Evolutionary conservation across 2,797 vertebrate species (phyloP), one percentile per base, ranked within the genome.

Genomic region (Otolemur crassicaudatus): DNA sequence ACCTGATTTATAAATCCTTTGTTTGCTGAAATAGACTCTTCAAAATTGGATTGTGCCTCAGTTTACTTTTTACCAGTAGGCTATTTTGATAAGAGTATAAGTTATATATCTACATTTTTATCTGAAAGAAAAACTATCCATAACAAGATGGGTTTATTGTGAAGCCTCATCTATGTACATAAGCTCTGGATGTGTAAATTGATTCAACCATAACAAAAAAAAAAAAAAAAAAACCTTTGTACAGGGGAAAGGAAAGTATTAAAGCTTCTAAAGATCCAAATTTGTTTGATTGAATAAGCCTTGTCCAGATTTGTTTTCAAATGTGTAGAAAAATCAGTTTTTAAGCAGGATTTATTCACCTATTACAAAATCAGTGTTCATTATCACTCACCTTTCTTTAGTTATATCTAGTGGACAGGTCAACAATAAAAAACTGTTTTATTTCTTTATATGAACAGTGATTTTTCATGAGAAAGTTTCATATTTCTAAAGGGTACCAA

Each of bases 211-310:
- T 63, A 81, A 87, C 40, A 73, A 85, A n/a, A 80, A 60, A 77
- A 79, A 73, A 73, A 85, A n/a, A 80, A 60, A 77, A 79, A 73
- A 85, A n/a, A 80, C 22, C 8, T 69, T 90, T 49, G 5, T 60
- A 25, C 65, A 3, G 37, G 19, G 16, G 3, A 56, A 83, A 75
- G 73, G 77, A 73, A 53, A 17, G 0, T n/a, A 27, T 82, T 40
- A 85, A 76, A 31, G 58, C 29, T 65, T 80, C 84, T 61, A 92
- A 92, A 96, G 65, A 72, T 96, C 89, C 89, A 77, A 96, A 53
- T 89, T 73, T 91, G 10, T 95, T 97, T 95, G 91, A 93, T 77
- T 65, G 94, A 91, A 69, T 96, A 91, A 83, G 1, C 5, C 20
- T 86, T 94, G 23, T 5, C 75, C 20, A 70, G 23, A 14, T 91